A percentile compares a stretch with the other conserved stretches of the same genome.
phyloP scores from a whole-genome alignment of 2,113 vertebrate genomes.

The Cololabis saira region DNA sequence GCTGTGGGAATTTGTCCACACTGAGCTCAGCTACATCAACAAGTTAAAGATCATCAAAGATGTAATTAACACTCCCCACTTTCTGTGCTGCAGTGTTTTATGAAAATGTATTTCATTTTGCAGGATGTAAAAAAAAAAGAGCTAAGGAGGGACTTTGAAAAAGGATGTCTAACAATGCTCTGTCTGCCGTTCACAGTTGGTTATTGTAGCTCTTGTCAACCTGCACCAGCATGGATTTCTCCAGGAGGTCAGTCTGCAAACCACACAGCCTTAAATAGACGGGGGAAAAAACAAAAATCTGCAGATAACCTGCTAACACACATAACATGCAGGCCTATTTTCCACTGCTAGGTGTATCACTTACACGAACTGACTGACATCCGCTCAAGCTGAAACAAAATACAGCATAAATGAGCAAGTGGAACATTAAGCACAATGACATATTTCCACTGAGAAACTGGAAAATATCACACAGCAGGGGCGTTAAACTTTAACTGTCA shows the following conservation, averaged over 20 bases:
- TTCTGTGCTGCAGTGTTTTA: background rate
- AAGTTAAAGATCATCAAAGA: conserved; percentile 84
- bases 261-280: background rate
- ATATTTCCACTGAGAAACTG: conserved; percentile 56
- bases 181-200: conserved; percentile 74
- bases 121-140: background rate
- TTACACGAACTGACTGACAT: conserved; percentile 43
- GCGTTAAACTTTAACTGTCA: conserved; percentile 13
- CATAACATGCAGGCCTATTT: conserved; percentile 14
- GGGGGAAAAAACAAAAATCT: conserved; percentile 15
- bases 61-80: conserved; percentile 59
- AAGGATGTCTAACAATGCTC: conserved; percentile 9
- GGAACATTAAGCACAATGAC: conserved; percentile 47
- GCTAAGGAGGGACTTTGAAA: conserved; percentile 18
- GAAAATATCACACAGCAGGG: conserved; percentile 60
- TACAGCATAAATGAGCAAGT: conserved; percentile 25
- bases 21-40: conserved; percentile 84
- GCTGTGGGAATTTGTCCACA: conserved; percentile 87
- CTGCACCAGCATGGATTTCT: conserved; percentile 81
- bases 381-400: conserved; percentile 34
- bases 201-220: conserved; percentile 80
- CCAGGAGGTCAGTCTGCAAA: conserved; percentile 79
- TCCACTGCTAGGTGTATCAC: conserved; percentile 44
- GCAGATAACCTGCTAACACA: background rate
- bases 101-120: background rate